A percentile compares a stretch with the other conserved stretches of the same genome.
phyloP scores from a whole-genome alignment of 2,888 invertebrate genomes.

The Chelonus formosanus region DNA sequence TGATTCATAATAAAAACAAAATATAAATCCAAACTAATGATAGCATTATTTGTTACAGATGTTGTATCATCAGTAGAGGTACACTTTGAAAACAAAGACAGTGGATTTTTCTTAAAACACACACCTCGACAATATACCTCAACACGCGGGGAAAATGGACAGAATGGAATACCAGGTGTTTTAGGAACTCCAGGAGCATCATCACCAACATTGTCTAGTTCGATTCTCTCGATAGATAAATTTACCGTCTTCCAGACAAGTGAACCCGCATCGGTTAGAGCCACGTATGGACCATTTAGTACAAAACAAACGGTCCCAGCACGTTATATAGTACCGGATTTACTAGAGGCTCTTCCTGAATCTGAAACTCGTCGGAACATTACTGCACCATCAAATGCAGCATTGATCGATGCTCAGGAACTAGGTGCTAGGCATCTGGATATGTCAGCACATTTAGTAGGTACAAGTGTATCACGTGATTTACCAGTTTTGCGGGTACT shows the following conservation, averaged over 20 bases:
- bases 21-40: too few relatives aligned
- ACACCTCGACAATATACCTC: conserved; percentile 74
- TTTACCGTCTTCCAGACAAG: conserved; percentile 93
- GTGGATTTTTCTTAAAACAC: conserved; percentile 89
- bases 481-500: conserved; percentile 91
- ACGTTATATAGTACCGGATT: conserved; percentile 86
- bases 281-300: conserved; percentile 93
- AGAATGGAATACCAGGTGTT: conserved; percentile 37
- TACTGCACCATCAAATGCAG: conserved; percentile 64
- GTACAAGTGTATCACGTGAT: conserved; percentile 84
- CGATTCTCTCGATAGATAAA: conserved; percentile 82
- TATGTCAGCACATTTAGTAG: conserved; percentile 94
- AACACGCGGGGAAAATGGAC: conserved; percentile 44
- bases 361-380: conserved; percentile 56
- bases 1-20: too few relatives aligned
- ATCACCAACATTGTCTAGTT: conserved; percentile 69
- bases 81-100: conserved; percentile 91
- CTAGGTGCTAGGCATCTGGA: conserved; percentile 82
- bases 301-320: conserved; percentile 95
- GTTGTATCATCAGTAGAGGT: conserved; percentile 81
- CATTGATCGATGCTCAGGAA: conserved; percentile 69
- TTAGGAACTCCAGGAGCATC: conserved; percentile 62
- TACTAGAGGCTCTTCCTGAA: conserved; percentile 71
- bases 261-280: conserved; percentile 88
- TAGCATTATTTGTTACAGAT: conserved; percentile 68